Evolutionary conservation across 2,888 invertebrate species (phyloP).

Genomic region (Asteroscopus sphinx): DNA sequence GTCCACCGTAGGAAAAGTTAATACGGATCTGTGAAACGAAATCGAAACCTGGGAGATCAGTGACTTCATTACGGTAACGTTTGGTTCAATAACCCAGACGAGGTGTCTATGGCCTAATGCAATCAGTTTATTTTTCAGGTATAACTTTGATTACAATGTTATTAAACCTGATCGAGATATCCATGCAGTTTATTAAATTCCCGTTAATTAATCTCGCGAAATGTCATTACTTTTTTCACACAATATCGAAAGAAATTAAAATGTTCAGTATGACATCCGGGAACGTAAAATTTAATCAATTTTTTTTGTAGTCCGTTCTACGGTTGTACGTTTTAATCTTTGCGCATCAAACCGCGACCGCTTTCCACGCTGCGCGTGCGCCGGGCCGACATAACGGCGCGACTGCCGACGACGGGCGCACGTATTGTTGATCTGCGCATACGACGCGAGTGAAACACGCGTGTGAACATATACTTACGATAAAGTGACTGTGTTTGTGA

Average conservation of each 20-base stretch:
- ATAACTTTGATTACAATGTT: constrained; percentile 20
- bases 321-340: constrained; percentile 60
- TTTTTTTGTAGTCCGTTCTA: constrained; percentile 38
- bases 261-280: constrained; percentile 18
- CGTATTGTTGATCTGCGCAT: constrained; percentile 37
- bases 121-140: constrained; percentile 25
- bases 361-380: constrained; percentile 72
- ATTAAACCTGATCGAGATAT: constrained; percentile 17
- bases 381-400: constrained; percentile 82
- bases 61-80: constrained; percentile 9
- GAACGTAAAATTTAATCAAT: constrained; percentile 31
- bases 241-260: constrained; percentile 34
- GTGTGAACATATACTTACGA: constrained; percentile 60
- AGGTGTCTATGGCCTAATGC: constrained; percentile 27
- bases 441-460: constrained; percentile 64
- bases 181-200: constrained; percentile 33
- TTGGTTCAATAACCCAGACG: constrained; percentile 26
- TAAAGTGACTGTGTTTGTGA: constrained; percentile 65
- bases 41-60: not conserved
- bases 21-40: too few relatives aligned
- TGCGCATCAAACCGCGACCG: constrained; percentile 69
- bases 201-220: constrained; percentile 49
- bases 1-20: too few relatives aligned
- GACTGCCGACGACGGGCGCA: constrained; percentile 68
- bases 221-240: constrained; percentile 31